Percentiles rank a stretch among this genome's conserved stretches.
Conservation (phyloP, 2,113 vertebrate genomes). For the Dendrocopos noguchii region DNA sequence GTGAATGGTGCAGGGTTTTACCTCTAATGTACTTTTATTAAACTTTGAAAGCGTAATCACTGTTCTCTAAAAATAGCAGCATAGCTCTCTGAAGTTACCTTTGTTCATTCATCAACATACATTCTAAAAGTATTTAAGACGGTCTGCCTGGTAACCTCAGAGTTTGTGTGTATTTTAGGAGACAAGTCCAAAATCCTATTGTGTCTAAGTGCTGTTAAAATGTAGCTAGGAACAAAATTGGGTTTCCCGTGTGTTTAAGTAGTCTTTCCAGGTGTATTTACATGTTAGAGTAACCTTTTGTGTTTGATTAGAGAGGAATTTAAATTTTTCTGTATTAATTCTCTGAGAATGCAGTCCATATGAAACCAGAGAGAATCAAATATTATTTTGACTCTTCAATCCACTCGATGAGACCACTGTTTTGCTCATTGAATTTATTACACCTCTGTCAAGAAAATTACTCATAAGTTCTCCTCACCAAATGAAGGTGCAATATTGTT, state of each 20-base stretch:
- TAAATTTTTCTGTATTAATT: background rate
- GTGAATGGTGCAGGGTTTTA: background rate
- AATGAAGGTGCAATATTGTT: background rate
- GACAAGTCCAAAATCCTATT: background rate
- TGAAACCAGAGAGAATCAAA: background rate
- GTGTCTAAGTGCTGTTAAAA: background rate
- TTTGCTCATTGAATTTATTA: background rate
- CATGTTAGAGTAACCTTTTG: conserved; percentile 24
- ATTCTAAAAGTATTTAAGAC: background rate
- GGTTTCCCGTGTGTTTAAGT: background rate
- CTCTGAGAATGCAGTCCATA: background rate
- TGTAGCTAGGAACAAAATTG: background rate
- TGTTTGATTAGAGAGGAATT: background rate
- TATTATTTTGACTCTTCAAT: background rate
- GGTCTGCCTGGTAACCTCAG: background rate
- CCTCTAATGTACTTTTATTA: background rate
- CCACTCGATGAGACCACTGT: background rate
- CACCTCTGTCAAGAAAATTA: background rate
- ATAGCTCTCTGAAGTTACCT: background rate
- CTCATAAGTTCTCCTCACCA: background rate
- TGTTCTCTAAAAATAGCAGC: background rate
- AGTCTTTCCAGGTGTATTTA: conserved; percentile 4
- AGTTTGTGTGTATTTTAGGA: background rate
- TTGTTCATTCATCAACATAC: background rate
- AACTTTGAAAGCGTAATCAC: background rate